Conservation (phyloP, 2,797 vertebrate genomes). For the Danio albolineatus region DNA sequence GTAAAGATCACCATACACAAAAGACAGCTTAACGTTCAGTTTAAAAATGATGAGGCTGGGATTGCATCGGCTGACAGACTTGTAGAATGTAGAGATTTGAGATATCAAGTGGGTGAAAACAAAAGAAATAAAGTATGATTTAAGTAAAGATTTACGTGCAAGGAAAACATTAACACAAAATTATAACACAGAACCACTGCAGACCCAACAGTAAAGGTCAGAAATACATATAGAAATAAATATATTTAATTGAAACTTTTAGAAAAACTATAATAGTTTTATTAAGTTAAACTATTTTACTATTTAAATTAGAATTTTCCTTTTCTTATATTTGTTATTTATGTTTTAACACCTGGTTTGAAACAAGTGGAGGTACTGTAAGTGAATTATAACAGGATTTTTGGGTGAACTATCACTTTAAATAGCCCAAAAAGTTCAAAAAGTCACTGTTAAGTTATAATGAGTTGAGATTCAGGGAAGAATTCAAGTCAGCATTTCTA, state of each 20-base stretch:
- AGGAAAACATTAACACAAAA: neutral
- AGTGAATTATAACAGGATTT: no score
- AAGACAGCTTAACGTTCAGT: constrained; percentile 25
- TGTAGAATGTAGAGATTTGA: neutral
- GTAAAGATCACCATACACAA: constrained; percentile 23
- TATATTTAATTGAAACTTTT: no score
- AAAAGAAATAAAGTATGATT: neutral
- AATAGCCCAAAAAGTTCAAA: no score
- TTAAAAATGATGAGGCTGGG: constrained; percentile 7
- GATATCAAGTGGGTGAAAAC: neutral
- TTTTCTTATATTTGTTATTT: no score
- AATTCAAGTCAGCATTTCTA: constrained; percentile 36
- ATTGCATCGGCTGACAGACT: neutral
- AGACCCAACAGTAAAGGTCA: neutral
- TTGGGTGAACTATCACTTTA: no score
- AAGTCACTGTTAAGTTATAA: constrained; percentile 20
- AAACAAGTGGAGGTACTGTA: no score
- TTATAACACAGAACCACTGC: neutral
- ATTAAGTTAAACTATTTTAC: no score
- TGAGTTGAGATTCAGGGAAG: constrained; percentile 9
- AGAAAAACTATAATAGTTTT: no score
- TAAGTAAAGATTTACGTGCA: neutral
- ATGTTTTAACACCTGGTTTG: no score
- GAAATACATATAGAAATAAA: no score
- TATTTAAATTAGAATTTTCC: no score